A percentile compares a stretch with the other conserved stretches of the same genome.
phyloP scores from a whole-genome alignment of 2,888 invertebrate genomes.

The Lepetodrilus schrolli region DNA sequence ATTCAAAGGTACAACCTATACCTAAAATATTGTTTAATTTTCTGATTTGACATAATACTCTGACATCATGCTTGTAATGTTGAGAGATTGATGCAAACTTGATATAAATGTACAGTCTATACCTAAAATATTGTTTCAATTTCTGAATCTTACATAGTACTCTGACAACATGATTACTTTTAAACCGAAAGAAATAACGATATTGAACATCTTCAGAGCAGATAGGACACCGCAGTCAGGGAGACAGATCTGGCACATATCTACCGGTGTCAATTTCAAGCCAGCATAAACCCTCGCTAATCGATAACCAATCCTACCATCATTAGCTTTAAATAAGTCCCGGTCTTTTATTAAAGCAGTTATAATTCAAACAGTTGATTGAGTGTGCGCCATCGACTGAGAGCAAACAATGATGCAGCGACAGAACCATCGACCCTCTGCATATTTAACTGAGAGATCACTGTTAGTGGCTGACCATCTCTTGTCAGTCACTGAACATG shows the following conservation, averaged over 20 bases:
- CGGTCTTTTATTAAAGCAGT: conserved; percentile 25
- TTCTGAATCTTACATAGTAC: no score
- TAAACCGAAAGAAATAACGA: no score
- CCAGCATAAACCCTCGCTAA: background rate
- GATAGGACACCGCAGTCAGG: background rate
- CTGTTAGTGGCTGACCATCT: no score
- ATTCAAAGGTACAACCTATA: no score
- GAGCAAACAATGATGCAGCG: background rate
- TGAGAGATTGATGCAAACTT: no score
- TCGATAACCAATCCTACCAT: conserved; percentile 6
- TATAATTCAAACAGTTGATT: conserved; percentile 22
- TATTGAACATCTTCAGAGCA: background rate
- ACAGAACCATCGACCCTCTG: background rate
- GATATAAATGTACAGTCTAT: no score
- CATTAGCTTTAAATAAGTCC: conserved; percentile 23
- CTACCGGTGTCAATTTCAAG: background rate
- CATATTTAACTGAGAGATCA: background rate
- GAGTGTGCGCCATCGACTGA: background rate
- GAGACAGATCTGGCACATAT: background rate
- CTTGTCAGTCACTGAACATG: no score
- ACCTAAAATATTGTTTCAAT: background rate
- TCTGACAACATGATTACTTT: no score
- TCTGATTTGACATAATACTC: no score
- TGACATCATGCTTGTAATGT: no score
- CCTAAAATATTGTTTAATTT: no score